A percentile compares a stretch with the other conserved stretches of the same genome.
phyloP scores from a whole-genome alignment of 1,140 invertebrate genomes.

The Uloborus diversus region DNA sequence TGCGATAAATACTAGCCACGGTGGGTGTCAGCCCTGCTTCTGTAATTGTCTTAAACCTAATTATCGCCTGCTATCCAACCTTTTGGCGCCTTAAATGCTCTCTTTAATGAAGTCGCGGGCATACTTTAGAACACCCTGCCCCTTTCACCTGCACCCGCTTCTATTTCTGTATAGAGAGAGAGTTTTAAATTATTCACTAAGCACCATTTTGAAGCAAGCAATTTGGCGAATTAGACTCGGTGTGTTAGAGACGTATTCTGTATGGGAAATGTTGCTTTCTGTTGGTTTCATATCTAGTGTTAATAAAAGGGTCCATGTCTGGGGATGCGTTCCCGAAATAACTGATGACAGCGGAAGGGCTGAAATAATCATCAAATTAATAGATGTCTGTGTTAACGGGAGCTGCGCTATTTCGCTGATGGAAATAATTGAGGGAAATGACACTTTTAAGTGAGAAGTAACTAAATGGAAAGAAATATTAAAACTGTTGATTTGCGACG shows the following conservation, averaged over 20 bases:
- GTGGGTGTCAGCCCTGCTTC: slow-evolving; percentile 29
- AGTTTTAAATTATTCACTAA: slow-evolving; percentile 56
- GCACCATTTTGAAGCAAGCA: slow-evolving; percentile 49
- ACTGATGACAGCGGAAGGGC: neutral
- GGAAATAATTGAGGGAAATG: too few species aligned
- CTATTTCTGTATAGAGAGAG: neutral
- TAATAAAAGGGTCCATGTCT: neutral
- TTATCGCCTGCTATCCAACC: slow-evolving; percentile 50
- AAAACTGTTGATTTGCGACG: too few species aligned
- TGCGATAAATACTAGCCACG: slow-evolving; percentile 44
- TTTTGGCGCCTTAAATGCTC: slow-evolving; percentile 54
- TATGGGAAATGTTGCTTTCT: neutral
- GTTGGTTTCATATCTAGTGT: slow-evolving; percentile 16
- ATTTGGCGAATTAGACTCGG: slow-evolving; percentile 51
- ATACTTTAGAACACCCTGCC: slow-evolving; percentile 15
- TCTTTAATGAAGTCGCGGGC: slow-evolving; percentile 50
- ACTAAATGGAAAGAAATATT: too few species aligned
- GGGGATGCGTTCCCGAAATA: slow-evolving; percentile 33
- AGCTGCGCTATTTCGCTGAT: too few species aligned
- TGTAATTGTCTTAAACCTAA: slow-evolving; percentile 56
- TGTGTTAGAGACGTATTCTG: slow-evolving; percentile 11
- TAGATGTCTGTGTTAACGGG: too few species aligned
- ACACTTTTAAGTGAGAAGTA: too few species aligned
- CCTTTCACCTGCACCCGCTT: neutral
- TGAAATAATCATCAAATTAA: too few species aligned